phyloP scores from a whole-genome alignment of 92 coral and sea anemone species.

The Parazoanthus darwini region DNA sequence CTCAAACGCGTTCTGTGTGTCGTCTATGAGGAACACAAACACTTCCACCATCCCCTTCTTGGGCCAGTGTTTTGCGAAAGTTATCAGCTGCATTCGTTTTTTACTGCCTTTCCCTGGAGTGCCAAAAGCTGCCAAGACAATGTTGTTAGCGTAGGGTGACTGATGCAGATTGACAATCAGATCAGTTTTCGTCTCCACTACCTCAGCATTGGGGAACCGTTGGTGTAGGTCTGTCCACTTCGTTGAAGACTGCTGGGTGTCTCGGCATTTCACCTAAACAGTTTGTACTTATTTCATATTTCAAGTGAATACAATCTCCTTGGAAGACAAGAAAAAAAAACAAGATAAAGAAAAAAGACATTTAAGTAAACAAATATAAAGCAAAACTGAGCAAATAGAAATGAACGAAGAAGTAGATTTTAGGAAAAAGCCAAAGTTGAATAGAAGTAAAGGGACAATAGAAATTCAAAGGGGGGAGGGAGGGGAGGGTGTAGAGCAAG shows the following conservation, averaged over 20 bases:
- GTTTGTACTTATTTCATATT: too few relatives aligned
- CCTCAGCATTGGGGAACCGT: not conserved
- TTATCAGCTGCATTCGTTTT: slow-evolving; percentile 7
- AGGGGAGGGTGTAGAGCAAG: too few relatives aligned
- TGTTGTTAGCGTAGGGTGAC: not conserved
- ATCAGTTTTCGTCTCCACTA: not conserved
- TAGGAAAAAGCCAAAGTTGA: too few relatives aligned
- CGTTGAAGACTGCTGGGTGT: not conserved
- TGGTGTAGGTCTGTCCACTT: not conserved
- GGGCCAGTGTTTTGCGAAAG: not conserved
- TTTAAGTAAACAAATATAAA: too few relatives aligned
- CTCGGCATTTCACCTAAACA: not conserved
- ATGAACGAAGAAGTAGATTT: too few relatives aligned
- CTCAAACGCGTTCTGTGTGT: slow-evolving; percentile 15
- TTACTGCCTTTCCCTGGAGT: not conserved
- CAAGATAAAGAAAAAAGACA: too few relatives aligned
- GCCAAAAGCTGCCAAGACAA: slow-evolving; percentile 2
- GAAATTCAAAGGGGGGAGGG: too few relatives aligned
- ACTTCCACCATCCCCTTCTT: slow-evolving; percentile 1
- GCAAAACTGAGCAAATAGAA: too few relatives aligned
- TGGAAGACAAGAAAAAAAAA: too few relatives aligned
- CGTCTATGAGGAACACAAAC: not conserved
- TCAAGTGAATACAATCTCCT: too few relatives aligned
- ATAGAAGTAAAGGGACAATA: too few relatives aligned
- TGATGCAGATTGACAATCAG: not conserved